Evolutionary conservation across 53 echinoderm and acorn worm species (phyloP).

Genomic region (Zoroaster sp.): DNA sequence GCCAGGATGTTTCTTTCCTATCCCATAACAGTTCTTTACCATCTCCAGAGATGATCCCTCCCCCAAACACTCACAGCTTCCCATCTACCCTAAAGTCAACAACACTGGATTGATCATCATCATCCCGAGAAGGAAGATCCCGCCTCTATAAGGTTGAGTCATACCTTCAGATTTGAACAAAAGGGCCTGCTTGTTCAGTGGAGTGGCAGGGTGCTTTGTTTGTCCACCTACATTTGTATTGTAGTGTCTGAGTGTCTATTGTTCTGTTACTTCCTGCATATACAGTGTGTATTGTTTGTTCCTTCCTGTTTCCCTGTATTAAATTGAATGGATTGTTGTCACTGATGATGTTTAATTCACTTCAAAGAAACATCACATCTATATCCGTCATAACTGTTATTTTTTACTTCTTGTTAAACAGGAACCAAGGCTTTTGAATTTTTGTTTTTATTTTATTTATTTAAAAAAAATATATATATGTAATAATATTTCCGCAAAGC

Average conservation of each 20-base stretch:
- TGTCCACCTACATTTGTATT: neutral
- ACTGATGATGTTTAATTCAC: no score
- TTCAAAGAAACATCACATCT: no score
- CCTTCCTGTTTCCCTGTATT: neutral
- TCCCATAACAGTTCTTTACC: no score
- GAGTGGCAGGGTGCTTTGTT: neutral
- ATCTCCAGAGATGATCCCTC: no score
- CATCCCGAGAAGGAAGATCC: neutral
- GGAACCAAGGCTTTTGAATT: no score
- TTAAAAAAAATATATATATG: no score
- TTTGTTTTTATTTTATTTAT: no score
- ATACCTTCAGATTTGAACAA: neutral
- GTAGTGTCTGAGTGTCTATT: neutral
- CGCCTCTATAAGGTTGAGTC: conserved; percentile 8
- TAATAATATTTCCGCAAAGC: no score
- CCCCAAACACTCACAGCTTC: neutral
- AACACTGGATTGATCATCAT: neutral
- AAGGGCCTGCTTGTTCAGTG: neutral
- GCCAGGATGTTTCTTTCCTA: no score
- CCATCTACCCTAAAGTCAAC: neutral
- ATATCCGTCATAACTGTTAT: no score
- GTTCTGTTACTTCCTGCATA: neutral
- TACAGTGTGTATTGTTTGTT: neutral
- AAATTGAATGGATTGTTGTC: neutral
- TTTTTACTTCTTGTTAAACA: no score